phyloP scores from a whole-genome alignment of 2,888 invertebrate species.

The Rhingia rostrata region DNA sequence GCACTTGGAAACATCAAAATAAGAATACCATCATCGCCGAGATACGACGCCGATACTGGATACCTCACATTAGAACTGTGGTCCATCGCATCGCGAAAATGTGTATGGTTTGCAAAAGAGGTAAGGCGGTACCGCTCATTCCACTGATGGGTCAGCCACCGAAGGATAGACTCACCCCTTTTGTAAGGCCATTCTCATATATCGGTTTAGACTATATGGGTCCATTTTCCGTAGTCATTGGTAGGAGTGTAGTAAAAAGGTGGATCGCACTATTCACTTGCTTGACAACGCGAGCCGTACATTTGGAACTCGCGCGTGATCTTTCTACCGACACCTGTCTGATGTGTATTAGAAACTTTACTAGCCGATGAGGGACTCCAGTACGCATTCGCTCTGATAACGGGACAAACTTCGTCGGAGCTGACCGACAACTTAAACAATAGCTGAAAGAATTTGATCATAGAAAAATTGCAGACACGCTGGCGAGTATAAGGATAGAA shows the following conservation, averaged over 20 bases:
- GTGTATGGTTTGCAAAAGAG: too few relatives aligned
- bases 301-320: background rate
- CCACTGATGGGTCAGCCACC: constrained; percentile 58
- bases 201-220: constrained; percentile 64
- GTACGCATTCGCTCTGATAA: constrained; percentile 42
- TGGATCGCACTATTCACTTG: constrained; percentile 43
- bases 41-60: too few relatives aligned
- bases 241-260: constrained; percentile 40
- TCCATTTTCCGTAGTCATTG: constrained; percentile 39
- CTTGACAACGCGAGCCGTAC: background rate
- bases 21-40: too few relatives aligned
- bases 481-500: background rate
- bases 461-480: background rate
- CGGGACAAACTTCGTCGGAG: constrained; percentile 42
- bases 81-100: too few relatives aligned
- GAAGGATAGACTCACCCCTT: background rate
- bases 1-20: background rate
- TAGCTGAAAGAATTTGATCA: constrained; percentile 1
- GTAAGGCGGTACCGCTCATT: too few relatives aligned
- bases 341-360: constrained; percentile 41
- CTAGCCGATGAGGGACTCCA: constrained; percentile 25
- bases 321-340: constrained; percentile 3
- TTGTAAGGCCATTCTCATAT: constrained; percentile 2
- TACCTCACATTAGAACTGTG: too few relatives aligned
- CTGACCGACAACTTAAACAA: too few relatives aligned